phyloP scores from a whole-genome alignment of 2,797 vertebrate genomes.

The Martes flavigula region DNA sequence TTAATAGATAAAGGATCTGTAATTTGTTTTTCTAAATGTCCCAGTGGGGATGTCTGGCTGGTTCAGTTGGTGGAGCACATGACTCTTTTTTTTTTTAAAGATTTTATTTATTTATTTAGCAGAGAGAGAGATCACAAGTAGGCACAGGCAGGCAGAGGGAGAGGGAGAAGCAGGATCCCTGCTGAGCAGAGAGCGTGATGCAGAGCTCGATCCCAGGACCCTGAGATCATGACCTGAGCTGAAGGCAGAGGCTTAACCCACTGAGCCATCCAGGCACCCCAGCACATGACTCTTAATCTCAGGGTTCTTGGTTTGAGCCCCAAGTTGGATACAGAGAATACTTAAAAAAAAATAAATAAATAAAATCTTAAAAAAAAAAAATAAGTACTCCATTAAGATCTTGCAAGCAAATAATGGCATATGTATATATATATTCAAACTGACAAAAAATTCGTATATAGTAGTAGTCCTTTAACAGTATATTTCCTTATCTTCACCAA shows the following conservation, averaged over 20 bases:
- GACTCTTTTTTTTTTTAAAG: background rate
- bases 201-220: no score
- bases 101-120: no score
- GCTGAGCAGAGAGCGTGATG: no score
- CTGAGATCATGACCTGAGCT: no score
- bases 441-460: conserved; percentile 13
- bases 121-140: no score
- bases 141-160: no score
- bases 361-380: no score
- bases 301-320: background rate
- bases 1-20: conserved; percentile 5
- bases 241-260: no score
- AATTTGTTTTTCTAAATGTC: no score
- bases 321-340: background rate
- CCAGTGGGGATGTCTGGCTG: background rate
- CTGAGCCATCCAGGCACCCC: no score
- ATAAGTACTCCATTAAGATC: background rate
- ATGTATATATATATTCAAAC: background rate
- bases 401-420: background rate
- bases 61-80: background rate
- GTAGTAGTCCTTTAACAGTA: background rate
- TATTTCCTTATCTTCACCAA: conserved; percentile 40
- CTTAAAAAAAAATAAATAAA: no score
- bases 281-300: background rate
- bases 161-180: no score